phyloP scores from a whole-genome alignment of 1,140 invertebrate species.

The Drosophila tani region DNA sequence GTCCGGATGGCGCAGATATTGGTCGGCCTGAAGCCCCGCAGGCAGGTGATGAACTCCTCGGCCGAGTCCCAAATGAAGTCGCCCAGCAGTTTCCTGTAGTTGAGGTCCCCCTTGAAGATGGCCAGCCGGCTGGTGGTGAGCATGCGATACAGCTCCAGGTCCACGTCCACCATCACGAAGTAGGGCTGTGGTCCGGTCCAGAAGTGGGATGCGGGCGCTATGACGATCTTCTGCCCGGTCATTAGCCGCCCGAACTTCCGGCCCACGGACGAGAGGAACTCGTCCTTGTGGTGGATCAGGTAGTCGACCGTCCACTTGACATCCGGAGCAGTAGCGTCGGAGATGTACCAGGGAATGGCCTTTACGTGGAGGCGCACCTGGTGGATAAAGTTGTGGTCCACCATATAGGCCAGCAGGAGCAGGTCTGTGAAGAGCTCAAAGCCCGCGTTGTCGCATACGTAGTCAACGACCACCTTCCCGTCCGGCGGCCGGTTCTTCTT shows the following conservation, averaged over 20 bases:
- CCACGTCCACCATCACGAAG: constrained; percentile 89
- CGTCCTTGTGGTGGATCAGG: constrained; percentile 79
- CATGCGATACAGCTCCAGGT: constrained; percentile 90
- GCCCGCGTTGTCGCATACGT: constrained; percentile 97
- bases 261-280: constrained; percentile 84
- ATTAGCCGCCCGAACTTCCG: constrained; percentile 87
- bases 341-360: constrained; percentile 97
- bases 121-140: constrained; percentile 89
- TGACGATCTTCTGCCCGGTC: constrained; percentile 83
- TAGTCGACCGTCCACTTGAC: constrained; percentile 89
- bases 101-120: constrained; percentile 98
- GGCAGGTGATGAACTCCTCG: constrained; percentile 89
- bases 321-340: constrained; percentile 91
- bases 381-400: constrained; percentile 88
- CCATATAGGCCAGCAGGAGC: constrained; percentile 92
- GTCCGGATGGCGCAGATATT: constrained; percentile 93
- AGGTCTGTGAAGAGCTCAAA: constrained; percentile 97
- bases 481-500: not conserved
- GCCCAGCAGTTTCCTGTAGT: constrained; percentile 97
- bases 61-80: constrained; percentile 94
- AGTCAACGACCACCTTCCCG: constrained; percentile 86
- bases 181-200: constrained; percentile 95
- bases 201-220: constrained; percentile 88
- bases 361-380: constrained; percentile 95
- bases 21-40: constrained; percentile 93